Evolutionary conservation across 2,113 vertebrate species (phyloP).

Genomic region (Danionella cerebrum): DNA sequence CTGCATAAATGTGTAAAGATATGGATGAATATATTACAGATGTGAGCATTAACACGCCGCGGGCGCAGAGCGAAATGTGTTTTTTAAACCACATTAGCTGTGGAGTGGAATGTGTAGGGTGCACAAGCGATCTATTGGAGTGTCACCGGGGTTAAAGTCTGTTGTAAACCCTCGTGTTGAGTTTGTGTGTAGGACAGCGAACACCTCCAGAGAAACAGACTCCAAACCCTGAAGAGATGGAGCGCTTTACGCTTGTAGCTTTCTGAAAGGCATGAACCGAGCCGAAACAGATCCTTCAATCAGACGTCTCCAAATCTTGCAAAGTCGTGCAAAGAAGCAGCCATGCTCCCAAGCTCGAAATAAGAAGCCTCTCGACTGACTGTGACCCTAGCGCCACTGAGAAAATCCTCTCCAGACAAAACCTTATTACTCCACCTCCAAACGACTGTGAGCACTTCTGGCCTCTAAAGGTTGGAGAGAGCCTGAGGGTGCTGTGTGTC

Average conservation of each 20-base stretch:
- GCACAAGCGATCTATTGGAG: slow-evolving; percentile 7
- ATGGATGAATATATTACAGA: slow-evolving; percentile 81
- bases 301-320: background rate
- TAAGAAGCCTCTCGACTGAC: background rate
- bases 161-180: background rate
- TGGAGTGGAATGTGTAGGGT: slow-evolving; percentile 31
- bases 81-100: slow-evolving; percentile 32
- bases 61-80: slow-evolving; percentile 32
- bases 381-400: background rate
- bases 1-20: slow-evolving; percentile 76
- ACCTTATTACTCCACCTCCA: slow-evolving; percentile 97
- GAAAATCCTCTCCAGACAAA: background rate
- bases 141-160: slow-evolving; percentile 2
- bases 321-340: background rate
- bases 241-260: slow-evolving; percentile 1
- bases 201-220: slow-evolving; percentile 16
- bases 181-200: slow-evolving; percentile 7
- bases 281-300: background rate
- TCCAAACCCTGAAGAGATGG: slow-evolving; percentile 19
- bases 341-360: background rate
- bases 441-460: slow-evolving; percentile 99
- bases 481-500: slow-evolving; percentile 86
- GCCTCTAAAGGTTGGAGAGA: slow-evolving; percentile 98
- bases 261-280: slow-evolving; percentile 1
- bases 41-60: slow-evolving; percentile 61